Evolutionary conservation across 2,888 invertebrate species (phyloP), one percentile per base, ranked within the genome.

Genomic region (Lasioglossum vierecki): DNA sequence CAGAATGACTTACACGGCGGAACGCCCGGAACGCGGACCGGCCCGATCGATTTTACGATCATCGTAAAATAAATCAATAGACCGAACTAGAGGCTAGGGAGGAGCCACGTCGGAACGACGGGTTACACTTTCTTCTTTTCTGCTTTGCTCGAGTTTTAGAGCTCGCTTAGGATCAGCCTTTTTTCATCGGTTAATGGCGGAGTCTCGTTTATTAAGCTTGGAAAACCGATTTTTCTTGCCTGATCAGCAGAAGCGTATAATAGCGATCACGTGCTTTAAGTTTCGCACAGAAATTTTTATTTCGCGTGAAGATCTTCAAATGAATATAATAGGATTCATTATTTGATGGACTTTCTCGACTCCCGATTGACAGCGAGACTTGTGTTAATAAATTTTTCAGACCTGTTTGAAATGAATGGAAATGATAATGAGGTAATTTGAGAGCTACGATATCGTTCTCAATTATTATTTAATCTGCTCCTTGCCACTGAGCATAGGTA

Each of bases 11-110:
- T 78, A 74, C 84, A 77, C 63, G 53, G 30, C 46, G 80, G 68
- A 68, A 86, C 74, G 72, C 66, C 76, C 15, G 63, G 77, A 82
- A 72, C 86, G 88, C 82, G 76, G 79, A 70, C 70, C 68, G 72
- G 63, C 73, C 74, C 89, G 90, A 90, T 90, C 89, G 86, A 83
- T 74, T 90, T 90, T 90, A 90, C 86, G 90, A 90, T 88, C 87
- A 71, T 90, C 90, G 87, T 90, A 90, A 90, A 90, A 90, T 90
- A 91, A 90, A 90, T 90, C 90, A 88, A 90, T 90, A 84, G 83
- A 82, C 83, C 57, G 57, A 63, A 18, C 39, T 30, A 53, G 39
- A 70, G 57, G 30, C 41, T 18, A 39, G 15, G 13, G 68, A 30
- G 57, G 70, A 49, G 30, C 41, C 41, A 30, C 63, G 57, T 68